Base-by-base conservation (phyloP, 2,888 invertebrate genomes). In the Eristalis arbustorum region DNA sequence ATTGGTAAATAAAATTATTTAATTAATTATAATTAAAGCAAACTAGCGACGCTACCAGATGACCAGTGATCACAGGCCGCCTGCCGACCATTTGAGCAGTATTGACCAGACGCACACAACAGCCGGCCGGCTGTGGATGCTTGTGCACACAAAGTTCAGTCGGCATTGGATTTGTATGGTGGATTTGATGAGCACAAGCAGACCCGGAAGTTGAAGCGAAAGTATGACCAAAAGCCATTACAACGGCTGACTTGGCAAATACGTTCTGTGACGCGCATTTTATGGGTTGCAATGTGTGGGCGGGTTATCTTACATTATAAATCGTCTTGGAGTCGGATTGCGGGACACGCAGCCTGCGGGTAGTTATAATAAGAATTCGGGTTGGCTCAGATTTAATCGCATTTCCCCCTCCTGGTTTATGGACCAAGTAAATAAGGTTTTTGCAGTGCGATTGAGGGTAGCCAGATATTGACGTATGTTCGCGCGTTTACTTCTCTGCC, bases 1-100 rank as follows among this genome's bases (percentile, higher is more conserved):
- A 22, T 78, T 42, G 57, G 69, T 63, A 77, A 69, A 77, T 77
- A 69, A 40, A 69, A 69, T 56, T 22, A 64, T 64, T 69, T 68
- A 76, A 68, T 61, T 62, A 74, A 57, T 66, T 49, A 49, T 49
- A 18, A 49, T 49, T 49, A 18, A 49, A 14, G 42, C 40, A 40
- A 40, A 40, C 14, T 40, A n/a, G 18, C 1, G 49, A 49, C 6
- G 49, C 49, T 49, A 18, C 49, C 49, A 18, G 18, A n/a, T 18
- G n/a, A 18, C 49, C 49, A 18, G 2, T 1, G 18, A 49, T 10
- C 49, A 18, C 5, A 49, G n/a, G 49, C 5, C n/a, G n/a, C 0
- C 42, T 14, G 42, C 14, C 42, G 42, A 42, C 49, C 49, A 49
- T 18, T 49, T 49, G 49, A 2, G 8, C 49, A 8, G 8, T 49